phyloP scores from a whole-genome alignment of 1,140 invertebrate species.

The Hetaerina americana region DNA sequence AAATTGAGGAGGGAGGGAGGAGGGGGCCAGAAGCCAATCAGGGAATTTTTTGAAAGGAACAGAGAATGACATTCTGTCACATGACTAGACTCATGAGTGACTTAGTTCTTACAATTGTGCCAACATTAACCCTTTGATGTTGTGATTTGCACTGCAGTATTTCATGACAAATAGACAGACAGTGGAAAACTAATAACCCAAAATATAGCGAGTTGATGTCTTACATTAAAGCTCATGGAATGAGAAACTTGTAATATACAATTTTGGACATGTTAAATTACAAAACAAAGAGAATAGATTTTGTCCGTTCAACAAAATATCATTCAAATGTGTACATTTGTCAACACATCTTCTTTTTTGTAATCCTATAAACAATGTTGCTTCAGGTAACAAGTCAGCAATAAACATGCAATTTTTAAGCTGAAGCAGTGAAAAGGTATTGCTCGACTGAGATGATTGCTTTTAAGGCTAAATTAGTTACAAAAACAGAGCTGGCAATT shows the following conservation, averaged over 20 bases:
- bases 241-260: too few species aligned
- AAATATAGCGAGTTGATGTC: too few species aligned
- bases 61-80: neutral
- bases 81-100: neutral
- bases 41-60: neutral
- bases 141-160: neutral
- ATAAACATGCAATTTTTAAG: neutral
- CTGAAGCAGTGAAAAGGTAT: neutral
- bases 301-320: too few species aligned
- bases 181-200: too few species aligned
- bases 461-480: neutral
- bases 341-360: too few species aligned
- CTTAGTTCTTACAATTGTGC: neutral
- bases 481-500: neutral
- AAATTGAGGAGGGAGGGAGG: neutral
- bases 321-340: too few species aligned
- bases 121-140: neutral
- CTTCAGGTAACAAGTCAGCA: neutral
- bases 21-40: neutral
- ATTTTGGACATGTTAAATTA: too few species aligned
- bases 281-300: too few species aligned
- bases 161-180: too few species aligned
- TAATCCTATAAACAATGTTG: too few species aligned
- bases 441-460: neutral
- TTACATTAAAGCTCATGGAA: too few species aligned